phyloP scores from a whole-genome alignment of 2,888 invertebrate species.

The Clusia tigrina region DNA sequence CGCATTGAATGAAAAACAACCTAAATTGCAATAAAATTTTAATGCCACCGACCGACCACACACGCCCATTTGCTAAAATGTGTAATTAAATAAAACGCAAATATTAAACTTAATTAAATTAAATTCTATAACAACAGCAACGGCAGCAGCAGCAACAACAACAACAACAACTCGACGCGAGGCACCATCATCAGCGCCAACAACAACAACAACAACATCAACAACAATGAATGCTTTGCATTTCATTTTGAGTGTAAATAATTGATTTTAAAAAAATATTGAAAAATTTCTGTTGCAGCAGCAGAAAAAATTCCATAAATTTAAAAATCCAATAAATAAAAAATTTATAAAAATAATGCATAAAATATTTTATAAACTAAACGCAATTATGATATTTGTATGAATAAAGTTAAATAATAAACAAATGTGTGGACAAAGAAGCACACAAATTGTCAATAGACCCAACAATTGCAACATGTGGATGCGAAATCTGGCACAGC shows the following conservation, averaged over 20 bases:
- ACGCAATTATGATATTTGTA: not conserved
- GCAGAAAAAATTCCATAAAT: too few species aligned
- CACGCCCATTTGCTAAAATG: too few species aligned
- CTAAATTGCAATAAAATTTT: too few species aligned
- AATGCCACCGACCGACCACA: too few species aligned
- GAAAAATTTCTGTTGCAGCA: too few species aligned
- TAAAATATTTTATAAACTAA: too few species aligned
- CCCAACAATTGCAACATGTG: not conserved
- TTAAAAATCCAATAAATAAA: not conserved
- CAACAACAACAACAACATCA: not conserved
- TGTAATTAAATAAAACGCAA: not conserved
- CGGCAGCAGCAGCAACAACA: not conserved
- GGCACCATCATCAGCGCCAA: not conserved
- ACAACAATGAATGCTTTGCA: not conserved
- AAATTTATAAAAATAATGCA: not conserved
- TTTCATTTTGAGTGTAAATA: not conserved
- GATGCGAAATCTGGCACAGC: not conserved
- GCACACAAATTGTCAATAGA: not conserved
- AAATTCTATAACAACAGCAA: not conserved
- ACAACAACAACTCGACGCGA: not conserved
- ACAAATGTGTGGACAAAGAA: not conserved
- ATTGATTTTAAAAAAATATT: too few species aligned
- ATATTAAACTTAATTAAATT: constrained; percentile 1
- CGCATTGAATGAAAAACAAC: too few species aligned
- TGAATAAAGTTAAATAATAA: too few species aligned